A percentile compares a stretch with the other conserved stretches of the same genome.
These are phyloP conservation scores for Plagiodera versicolora DNA, from an alignment of 2,888 invertebrate genomes.

Conservation along the genomic window DNA sequence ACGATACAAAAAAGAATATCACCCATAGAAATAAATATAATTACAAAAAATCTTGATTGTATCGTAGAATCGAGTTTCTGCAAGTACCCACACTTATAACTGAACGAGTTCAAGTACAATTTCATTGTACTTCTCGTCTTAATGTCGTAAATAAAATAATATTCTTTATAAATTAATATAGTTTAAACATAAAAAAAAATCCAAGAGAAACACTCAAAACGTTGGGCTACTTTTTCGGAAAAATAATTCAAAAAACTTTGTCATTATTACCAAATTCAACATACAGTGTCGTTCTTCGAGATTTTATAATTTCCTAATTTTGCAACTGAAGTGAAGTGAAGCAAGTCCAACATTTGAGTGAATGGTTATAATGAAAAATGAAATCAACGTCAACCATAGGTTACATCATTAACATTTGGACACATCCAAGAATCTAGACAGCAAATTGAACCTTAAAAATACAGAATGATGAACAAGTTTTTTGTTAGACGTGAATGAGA, in stretches of 20 bases:
- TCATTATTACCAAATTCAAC: too few species aligned
- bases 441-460: not conserved
- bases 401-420: not conserved
- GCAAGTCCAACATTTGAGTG: too few species aligned
- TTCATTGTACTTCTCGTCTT: not conserved
- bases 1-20: constrained; percentile 35
- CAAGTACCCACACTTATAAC: constrained; percentile 22
- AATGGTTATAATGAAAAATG: too few species aligned
- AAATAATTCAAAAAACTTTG: too few species aligned
- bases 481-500: not conserved
- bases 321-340: too few species aligned
- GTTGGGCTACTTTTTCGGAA: not conserved
- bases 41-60: constrained; percentile 32
- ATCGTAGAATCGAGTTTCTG: constrained; percentile 27
- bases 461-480: not conserved
- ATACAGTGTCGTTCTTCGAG: too few species aligned
- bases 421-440: not conserved
- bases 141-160: not conserved
- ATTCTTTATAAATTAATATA: too few species aligned
- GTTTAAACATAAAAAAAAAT: not conserved
- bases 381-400: too few species aligned
- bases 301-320: too few species aligned
- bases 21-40: constrained; percentile 38
- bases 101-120: constrained; percentile 13
- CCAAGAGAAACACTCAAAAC: not conserved